Evolutionary conservation across 2,888 invertebrate genomes (phyloP), one percentile per base, ranked within the genome.

Genomic region (Megalurothrips usitatus): DNA sequence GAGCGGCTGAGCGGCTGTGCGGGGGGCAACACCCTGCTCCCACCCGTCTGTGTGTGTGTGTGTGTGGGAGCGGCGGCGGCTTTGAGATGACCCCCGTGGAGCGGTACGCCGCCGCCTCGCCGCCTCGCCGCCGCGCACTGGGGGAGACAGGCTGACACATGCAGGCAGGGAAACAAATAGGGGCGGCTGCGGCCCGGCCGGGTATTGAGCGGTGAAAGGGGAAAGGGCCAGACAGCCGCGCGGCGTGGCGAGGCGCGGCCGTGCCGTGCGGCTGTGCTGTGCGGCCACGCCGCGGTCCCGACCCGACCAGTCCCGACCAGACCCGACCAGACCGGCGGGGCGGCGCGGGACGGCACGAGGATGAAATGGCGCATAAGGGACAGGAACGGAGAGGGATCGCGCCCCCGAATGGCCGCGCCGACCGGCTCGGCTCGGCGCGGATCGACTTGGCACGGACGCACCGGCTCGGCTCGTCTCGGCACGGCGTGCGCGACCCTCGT

Each of bases 151-250:
- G 52, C 52, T 58, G 58, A 58, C 58, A 19, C 58, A 43, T 43
- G 34, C 34, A 43, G 34, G 34, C 34, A 19, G 58, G 58, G 17
- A 75, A 75, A 75, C 68, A 75, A 75, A 75, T 75, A 75, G 68
- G 68, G 68, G 68, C 26, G 68, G 68, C 68, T 75, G 58, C 14
- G 58, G 34, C 34, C 34, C 34, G 34, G 34, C 34, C 34, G 58
- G 68, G 26, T 75, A 75, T 75, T 75, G 68, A 75, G 68, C 68
- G 68, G 68, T 75, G 68, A 75, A 75, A 75, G 68, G 68, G 68
- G 68, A 75, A 75, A 75, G 68, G 68, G 68, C 68, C 68, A 23
- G 68, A 75, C 68, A 75, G 68, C 68, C 26, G 68, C 68, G 68
- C 26, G 68, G 26, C 68, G 68, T 8, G 26, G 23, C 4, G 68